phyloP scores from a whole-genome alignment of 2,113 vertebrate genomes.

The Trichechus manatus region DNA sequence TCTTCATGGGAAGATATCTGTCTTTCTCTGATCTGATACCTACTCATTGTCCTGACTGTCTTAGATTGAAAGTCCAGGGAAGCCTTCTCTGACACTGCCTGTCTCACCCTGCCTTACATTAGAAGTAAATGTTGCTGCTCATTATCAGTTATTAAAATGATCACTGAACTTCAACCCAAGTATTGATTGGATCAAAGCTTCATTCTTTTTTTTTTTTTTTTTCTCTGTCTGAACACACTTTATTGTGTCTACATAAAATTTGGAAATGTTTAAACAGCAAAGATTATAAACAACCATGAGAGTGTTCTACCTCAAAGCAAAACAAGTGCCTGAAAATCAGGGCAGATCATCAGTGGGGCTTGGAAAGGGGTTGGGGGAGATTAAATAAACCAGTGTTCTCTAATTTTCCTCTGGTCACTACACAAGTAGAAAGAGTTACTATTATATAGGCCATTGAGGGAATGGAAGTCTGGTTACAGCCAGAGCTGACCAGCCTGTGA shows the following conservation, averaged over 20 bases:
- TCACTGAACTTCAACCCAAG: no score
- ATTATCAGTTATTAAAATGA: no score
- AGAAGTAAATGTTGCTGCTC: no score
- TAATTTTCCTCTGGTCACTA: neutral
- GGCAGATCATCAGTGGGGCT: neutral
- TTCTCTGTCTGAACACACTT: no score
- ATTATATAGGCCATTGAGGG: neutral
- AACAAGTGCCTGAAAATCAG: neutral
- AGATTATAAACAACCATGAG: neutral
- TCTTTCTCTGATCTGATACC: neutral
- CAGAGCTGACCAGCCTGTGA: neutral
- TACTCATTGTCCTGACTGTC: accelerated
- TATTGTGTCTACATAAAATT: no score
- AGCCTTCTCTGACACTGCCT: neutral
- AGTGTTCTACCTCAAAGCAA: neutral
- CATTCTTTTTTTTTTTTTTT: no score
- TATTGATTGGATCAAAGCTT: no score
- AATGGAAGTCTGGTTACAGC: no score
- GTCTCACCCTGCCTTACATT: no score
- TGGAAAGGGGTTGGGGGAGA: neutral
- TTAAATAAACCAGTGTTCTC: neutral
- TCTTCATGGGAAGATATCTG: no score
- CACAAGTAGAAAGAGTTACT: neutral
- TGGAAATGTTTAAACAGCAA: no score
- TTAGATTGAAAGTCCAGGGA: neutral